Conservation (phyloP, 2,888 invertebrate species). For the Pterobdella sp. region DNA sequence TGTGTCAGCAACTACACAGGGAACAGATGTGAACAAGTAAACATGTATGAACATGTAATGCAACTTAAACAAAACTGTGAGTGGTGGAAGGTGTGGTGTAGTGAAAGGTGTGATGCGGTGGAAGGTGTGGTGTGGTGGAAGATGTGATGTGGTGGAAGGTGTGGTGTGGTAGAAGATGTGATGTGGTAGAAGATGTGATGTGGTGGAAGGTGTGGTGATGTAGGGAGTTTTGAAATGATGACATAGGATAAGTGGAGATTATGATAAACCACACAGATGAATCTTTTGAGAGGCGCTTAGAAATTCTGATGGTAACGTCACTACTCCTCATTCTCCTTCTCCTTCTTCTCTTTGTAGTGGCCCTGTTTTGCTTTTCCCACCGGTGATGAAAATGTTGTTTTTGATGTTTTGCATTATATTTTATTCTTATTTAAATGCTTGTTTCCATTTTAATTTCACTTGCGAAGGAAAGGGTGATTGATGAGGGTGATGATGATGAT, state of each 20-base stretch:
- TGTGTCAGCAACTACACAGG: slow-evolving; percentile 28
- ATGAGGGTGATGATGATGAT: too few species aligned
- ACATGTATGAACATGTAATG: slow-evolving; percentile 23
- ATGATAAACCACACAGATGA: slow-evolving; percentile 15
- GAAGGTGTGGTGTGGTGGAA: neutral
- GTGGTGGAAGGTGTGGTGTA: neutral
- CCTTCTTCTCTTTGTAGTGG: slow-evolving; percentile 19
- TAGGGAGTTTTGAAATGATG: neutral
- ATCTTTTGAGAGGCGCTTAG: slow-evolving; percentile 24
- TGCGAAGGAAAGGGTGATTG: too few species aligned
- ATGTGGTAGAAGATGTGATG: neutral
- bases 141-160: neutral
- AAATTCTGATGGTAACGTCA: slow-evolving; percentile 23
- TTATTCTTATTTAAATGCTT: too few species aligned
- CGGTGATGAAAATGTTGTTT: too few species aligned
- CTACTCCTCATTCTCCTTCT: slow-evolving; percentile 26
- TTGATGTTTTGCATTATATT: too few species aligned
- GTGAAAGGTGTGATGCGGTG: neutral
- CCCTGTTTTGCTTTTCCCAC: slow-evolving; percentile 17
- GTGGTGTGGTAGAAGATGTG: neutral
- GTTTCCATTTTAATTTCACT: too few species aligned
- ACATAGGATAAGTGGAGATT: neutral
- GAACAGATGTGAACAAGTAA: slow-evolving; percentile 23
- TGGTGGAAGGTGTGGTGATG: neutral
- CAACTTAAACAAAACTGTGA: slow-evolving; percentile 19